These are phyloP conservation scores for Vandiemenella viatica DNA, from an alignment of 2,888 invertebrate genomes.

Conservation along the genomic window DNA sequence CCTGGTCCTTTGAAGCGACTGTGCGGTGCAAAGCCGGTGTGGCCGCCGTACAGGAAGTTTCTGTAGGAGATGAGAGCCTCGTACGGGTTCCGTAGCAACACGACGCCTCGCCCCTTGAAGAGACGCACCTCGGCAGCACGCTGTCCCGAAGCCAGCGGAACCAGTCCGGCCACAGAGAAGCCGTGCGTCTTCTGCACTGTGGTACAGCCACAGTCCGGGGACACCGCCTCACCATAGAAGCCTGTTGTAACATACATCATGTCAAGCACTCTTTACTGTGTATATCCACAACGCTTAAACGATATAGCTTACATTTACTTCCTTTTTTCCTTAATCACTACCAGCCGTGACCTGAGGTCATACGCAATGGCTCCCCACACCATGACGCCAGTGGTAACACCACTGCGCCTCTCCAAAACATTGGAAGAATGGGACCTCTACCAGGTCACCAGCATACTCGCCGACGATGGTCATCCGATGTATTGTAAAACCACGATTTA, in stretches of 20 bases:
- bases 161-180: slow-evolving; percentile 17
- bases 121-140: slow-evolving; percentile 15
- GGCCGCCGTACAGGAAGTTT: slow-evolving; percentile 25
- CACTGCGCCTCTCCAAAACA: too few relatives aligned
- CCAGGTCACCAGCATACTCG: too few relatives aligned
- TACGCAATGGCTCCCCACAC: too few relatives aligned
- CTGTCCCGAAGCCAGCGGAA: slow-evolving; percentile 13
- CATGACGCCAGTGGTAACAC: too few relatives aligned
- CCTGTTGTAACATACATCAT: slow-evolving; percentile 17
- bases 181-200: slow-evolving; percentile 25
- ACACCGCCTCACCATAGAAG: slow-evolving; percentile 23
- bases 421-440: too few relatives aligned
- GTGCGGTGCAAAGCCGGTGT: slow-evolving; percentile 23
- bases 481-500: too few relatives aligned
- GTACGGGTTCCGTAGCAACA: slow-evolving; percentile 25
- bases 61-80: slow-evolving; percentile 24
- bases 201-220: slow-evolving; percentile 23
- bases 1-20: slow-evolving; percentile 23
- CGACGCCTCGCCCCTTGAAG: slow-evolving; percentile 20
- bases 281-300: too few relatives aligned
- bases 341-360: too few relatives aligned
- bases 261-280: not conserved
- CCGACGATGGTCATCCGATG: too few relatives aligned
- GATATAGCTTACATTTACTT: too few relatives aligned
- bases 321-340: too few relatives aligned